Evolutionary conservation across 2,888 invertebrate genomes (phyloP).

Genomic region (Campoplex nolae): DNA sequence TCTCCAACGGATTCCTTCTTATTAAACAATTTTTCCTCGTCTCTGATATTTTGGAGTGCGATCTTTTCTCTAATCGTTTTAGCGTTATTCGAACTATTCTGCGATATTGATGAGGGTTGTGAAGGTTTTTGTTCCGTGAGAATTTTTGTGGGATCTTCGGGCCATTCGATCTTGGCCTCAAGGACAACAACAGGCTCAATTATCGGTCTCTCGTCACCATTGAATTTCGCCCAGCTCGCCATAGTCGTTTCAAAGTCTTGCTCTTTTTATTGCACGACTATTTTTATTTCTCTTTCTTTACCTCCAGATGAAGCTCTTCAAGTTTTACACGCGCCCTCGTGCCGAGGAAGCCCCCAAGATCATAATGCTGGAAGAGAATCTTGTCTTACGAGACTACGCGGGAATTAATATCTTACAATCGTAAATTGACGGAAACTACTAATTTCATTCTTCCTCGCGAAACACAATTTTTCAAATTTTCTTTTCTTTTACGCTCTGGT

Average conservation of each 20-base stretch:
- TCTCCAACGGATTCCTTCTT: neutral
- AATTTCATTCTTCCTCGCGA: neutral
- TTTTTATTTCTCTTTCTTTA: constrained; percentile 5
- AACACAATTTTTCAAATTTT: neutral
- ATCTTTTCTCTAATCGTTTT: neutral
- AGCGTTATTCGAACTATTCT: neutral
- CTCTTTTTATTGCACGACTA: neutral
- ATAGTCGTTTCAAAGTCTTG: constrained; percentile 69
- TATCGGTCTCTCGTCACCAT: constrained; percentile 71
- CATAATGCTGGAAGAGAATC: constrained; percentile 9
- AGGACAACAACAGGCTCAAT: constrained; percentile 12
- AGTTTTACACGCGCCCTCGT: constrained; percentile 41
- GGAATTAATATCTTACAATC: neutral
- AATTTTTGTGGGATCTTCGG: constrained; percentile 56
- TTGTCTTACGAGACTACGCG: neutral
- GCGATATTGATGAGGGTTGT: neutral
- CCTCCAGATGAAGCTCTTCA: constrained; percentile 29
- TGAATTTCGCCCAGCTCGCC: constrained; percentile 82
- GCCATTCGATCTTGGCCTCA: constrained; percentile 61
- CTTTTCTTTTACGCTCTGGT: neutral
- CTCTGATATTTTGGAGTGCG: neutral
- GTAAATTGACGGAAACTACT: neutral
- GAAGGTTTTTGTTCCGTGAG: neutral
- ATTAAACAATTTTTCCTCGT: neutral
- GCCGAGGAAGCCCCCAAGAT: constrained; percentile 29